These are phyloP conservation scores for Chloroclystis v-ata DNA, from an alignment of 2,888 invertebrate species.

Conservation along the genomic window DNA sequence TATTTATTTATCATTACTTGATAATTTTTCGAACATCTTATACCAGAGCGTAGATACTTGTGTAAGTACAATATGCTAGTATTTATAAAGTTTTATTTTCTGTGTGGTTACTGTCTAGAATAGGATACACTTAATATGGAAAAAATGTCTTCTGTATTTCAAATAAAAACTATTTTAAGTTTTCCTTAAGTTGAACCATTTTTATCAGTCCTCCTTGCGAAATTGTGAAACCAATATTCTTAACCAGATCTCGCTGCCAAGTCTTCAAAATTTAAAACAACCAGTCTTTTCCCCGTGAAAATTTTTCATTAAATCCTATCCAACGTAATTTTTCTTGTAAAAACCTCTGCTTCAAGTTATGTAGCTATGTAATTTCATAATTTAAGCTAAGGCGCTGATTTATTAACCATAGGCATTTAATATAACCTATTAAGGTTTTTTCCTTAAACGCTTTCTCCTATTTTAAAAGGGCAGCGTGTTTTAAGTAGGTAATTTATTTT, in stretches of 20 bases:
- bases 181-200: conserved; percentile 6
- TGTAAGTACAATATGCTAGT: too few relatives aligned
- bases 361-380: too few relatives aligned
- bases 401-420: not conserved
- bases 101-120: too few relatives aligned
- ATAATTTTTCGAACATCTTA: too few relatives aligned
- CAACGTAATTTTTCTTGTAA: too few relatives aligned
- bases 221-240: conserved; percentile 13
- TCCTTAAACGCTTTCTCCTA: conserved; percentile 13
- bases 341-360: too few relatives aligned
- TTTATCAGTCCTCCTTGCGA: conserved; percentile 10
- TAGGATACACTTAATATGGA: too few relatives aligned
- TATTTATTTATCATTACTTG: too few relatives aligned
- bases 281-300: too few relatives aligned
- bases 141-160: not conserved
- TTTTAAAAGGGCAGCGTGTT: conserved; percentile 30
- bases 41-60: too few relatives aligned
- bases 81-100: too few relatives aligned
- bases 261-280: not conserved
- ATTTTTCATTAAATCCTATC: too few relatives aligned
- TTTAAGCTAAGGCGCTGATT: not conserved
- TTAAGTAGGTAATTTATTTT: conserved; percentile 43
- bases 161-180: conserved; percentile 10
- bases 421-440: conserved; percentile 11
- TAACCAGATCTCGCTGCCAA: conserved; percentile 10